Conservation (phyloP, 2,797 vertebrate species). For the Neomorphus geoffroyi region DNA sequence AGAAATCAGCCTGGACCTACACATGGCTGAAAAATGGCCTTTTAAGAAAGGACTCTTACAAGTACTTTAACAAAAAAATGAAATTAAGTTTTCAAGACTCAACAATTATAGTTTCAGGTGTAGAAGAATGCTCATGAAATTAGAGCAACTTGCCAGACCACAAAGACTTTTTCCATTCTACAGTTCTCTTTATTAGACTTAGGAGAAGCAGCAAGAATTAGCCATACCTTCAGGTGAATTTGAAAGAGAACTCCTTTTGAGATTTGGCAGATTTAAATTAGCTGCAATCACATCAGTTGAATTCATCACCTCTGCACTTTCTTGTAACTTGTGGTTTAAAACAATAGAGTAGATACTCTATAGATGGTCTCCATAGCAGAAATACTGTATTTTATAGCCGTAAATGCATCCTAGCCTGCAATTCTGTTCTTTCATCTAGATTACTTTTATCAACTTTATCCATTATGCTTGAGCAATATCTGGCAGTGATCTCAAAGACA, state of each 20-base stretch:
- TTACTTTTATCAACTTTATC: background rate
- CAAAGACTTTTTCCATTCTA: background rate
- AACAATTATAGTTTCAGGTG: background rate
- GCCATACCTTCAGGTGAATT: background rate
- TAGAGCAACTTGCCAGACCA: background rate
- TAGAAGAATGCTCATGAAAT: background rate
- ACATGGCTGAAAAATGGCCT: background rate
- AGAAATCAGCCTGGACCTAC: background rate
- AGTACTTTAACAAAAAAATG: background rate
- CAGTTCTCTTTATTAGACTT: background rate
- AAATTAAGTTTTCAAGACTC: background rate
- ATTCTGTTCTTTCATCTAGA: background rate
- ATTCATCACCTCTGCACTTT: background rate
- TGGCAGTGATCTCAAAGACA: background rate
- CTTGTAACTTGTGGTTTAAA: background rate
- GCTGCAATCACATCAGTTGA: background rate
- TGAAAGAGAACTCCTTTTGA: background rate
- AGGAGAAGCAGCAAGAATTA: background rate
- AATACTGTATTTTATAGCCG: background rate
- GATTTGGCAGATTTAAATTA: background rate
- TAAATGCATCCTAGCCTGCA: background rate
- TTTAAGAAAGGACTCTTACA: background rate
- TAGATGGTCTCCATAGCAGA: background rate
- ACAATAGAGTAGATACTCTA: background rate
- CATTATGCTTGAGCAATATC: background rate